Percentiles rank a stretch among this genome's conserved stretches.
Conservation (phyloP, 2,888 invertebrate genomes). For the Cryptophagus acutangulus region DNA sequence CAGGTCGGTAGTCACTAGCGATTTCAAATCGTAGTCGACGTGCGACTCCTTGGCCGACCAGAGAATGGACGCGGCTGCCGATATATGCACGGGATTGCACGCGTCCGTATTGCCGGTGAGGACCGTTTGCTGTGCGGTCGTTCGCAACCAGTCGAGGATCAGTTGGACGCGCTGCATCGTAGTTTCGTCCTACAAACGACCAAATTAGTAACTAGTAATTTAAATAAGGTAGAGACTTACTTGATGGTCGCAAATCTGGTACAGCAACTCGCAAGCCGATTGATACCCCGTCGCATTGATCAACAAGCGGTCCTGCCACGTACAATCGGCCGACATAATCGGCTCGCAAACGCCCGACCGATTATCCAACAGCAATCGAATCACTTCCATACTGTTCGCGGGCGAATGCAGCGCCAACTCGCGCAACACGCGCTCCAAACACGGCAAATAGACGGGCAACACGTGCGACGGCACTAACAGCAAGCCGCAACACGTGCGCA, state of each 20-base stretch:
- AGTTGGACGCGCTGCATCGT: constrained; percentile 60
- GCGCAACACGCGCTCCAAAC: constrained; percentile 64
- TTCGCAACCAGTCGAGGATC: constrained; percentile 69
- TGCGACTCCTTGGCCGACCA: constrained; percentile 67
- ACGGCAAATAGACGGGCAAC: constrained; percentile 58
- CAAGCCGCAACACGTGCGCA: constrained; percentile 67
- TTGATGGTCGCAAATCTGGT: constrained; percentile 65
- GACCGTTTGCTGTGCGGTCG: constrained; percentile 52
- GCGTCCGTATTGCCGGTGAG: constrained; percentile 38
- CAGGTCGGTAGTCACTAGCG: constrained; percentile 66
- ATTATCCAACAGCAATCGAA: constrained; percentile 57
- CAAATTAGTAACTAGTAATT: not conserved
- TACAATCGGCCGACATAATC: constrained; percentile 36
- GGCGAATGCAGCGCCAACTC: constrained; percentile 63
- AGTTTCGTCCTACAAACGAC: constrained; percentile 48
- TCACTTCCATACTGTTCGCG: constrained; percentile 55
- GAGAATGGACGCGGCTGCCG: constrained; percentile 76
- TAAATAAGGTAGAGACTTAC: constrained; percentile 31
- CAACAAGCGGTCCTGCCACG: constrained; percentile 39
- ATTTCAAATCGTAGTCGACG: constrained; percentile 59
- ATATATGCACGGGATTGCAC: constrained; percentile 57
- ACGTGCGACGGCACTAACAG: constrained; percentile 63
- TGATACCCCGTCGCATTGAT: constrained; percentile 49
- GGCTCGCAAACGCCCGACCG: constrained; percentile 46
- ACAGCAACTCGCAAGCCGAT: constrained; percentile 74